Conservation (phyloP, 2,113 vertebrate genomes). For the Cheirogaleus medius region DNA sequence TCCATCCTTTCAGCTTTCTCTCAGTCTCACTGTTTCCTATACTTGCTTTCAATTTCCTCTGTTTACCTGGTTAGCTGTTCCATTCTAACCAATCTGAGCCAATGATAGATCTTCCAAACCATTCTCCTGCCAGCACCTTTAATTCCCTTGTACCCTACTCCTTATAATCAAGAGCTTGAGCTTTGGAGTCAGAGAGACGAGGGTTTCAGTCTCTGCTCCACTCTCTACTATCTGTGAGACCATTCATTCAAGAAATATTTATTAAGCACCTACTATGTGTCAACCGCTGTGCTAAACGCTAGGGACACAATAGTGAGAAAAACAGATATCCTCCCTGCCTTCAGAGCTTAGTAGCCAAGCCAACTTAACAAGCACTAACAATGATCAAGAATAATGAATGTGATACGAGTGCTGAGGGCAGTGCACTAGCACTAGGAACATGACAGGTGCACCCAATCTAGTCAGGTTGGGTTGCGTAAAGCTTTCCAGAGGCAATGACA, state of each 20-base stretch:
- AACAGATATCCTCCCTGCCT: background rate
- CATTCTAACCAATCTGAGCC: background rate
- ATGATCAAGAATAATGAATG: background rate
- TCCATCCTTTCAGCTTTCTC: background rate
- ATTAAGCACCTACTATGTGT: background rate
- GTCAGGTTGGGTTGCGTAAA: background rate
- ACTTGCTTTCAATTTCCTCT: background rate
- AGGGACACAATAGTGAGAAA: background rate
- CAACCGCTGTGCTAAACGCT: background rate
- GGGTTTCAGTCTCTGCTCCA: background rate
- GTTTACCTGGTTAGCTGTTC: background rate
- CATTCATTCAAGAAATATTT: constrained; percentile 30
- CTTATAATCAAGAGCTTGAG: background rate
- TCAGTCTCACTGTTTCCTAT: background rate
- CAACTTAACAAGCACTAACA: background rate
- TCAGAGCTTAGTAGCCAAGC: constrained; percentile 10
- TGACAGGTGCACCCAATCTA: background rate
- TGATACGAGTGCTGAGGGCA: background rate
- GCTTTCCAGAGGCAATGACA: background rate
- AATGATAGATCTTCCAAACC: background rate
- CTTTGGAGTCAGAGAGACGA: background rate
- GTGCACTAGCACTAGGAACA: background rate
- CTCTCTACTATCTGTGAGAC: background rate
- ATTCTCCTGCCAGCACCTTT: background rate
- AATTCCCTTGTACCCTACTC: background rate